A percentile compares a stretch with the other conserved stretches of the same genome.
phyloP scores from a whole-genome alignment of 2,888 invertebrate genomes.

The Latrodectus elegans region DNA sequence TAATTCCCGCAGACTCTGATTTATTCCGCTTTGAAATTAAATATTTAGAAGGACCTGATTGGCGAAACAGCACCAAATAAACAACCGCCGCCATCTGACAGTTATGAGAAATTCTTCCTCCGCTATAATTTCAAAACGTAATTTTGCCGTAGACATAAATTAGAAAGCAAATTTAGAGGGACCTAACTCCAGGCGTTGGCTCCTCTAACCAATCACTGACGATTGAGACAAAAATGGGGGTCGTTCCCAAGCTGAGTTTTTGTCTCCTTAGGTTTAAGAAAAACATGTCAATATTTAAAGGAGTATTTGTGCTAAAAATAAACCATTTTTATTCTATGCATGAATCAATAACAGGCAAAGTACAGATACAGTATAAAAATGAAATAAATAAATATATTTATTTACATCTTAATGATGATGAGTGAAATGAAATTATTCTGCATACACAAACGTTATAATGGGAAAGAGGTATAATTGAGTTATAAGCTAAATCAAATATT shows the following conservation, averaged over 20 bases:
- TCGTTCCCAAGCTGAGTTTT: background rate
- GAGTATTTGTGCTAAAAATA: too few species aligned
- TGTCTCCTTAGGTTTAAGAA: too few species aligned
- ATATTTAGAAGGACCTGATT: conserved; percentile 62
- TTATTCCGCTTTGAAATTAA: conserved; percentile 67
- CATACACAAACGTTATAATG: too few species aligned
- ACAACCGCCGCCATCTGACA: conserved; percentile 63
- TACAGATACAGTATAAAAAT: too few species aligned
- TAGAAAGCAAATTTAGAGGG: conserved; percentile 57
- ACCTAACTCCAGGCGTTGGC: conserved; percentile 58
- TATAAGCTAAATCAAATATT: too few species aligned
- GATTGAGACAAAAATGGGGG: conserved; percentile 16
- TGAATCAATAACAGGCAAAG: too few species aligned
- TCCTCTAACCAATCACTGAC: conserved; percentile 59
- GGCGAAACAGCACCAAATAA: conserved; percentile 54
- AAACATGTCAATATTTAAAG: too few species aligned
- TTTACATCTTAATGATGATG: too few species aligned
- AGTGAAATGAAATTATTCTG: too few species aligned
- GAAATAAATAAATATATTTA: too few species aligned
- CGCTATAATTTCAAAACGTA: conserved; percentile 69
- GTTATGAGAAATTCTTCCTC: conserved; percentile 69
- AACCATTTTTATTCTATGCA: too few species aligned
- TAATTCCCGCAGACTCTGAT: conserved; percentile 54
- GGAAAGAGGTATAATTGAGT: too few species aligned
- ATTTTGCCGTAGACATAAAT: conserved; percentile 69